Base-by-base conservation (phyloP, 2,888 invertebrate genomes). In the Leptinotarsa haldemani region DNA sequence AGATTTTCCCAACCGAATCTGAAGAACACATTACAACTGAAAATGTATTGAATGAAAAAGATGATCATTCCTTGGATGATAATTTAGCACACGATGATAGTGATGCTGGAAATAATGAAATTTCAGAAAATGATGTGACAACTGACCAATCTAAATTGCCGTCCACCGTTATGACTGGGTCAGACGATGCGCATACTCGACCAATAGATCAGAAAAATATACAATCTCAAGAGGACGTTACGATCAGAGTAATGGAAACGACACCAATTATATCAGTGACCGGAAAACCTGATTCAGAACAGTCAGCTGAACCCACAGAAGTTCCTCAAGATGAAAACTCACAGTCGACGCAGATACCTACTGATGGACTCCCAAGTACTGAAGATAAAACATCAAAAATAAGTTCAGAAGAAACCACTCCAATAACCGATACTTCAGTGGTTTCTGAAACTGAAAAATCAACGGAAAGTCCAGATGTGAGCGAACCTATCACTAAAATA, bases 101-200 rank as follows among this genome's bases (percentile, higher is more conserved):
- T n/a, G 74, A 71, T 53, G 52, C 66, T 16, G 9, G 20, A 50
- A 69, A 73, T 20, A 68, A 58, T 46, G 68, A 68, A 68, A 72
- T 74, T 58, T 58, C 71, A 56, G 68, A 64, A 47, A 69, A 68
- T 22, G 73, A 76, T 56, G 76, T 30, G 4, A n/a, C 61, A 61
- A 40, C 61, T 61, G 61, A 76, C 46, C 50, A 72, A 69, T 72
- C 77, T 63, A 75, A 74, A 71, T 53, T 20, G 40, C 40, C 64
- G 18, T 48, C 40, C 15, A 15, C 22, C 22, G 65, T 46, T 46
- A 4, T 20, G 4, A 40, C 61, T 20, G 58, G 48, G 63, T 20
- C 58, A 50, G 58, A 74, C 22, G 47, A 53, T 47, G 56, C 20
- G 13, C 48, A 69, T 63, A 68, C 22, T 22, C 20, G 46, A 18